Evolutionary conservation across 2,888 invertebrate species (phyloP), one percentile per base, ranked within the genome.

Genomic region (Plemyria rubiginata): DNA sequence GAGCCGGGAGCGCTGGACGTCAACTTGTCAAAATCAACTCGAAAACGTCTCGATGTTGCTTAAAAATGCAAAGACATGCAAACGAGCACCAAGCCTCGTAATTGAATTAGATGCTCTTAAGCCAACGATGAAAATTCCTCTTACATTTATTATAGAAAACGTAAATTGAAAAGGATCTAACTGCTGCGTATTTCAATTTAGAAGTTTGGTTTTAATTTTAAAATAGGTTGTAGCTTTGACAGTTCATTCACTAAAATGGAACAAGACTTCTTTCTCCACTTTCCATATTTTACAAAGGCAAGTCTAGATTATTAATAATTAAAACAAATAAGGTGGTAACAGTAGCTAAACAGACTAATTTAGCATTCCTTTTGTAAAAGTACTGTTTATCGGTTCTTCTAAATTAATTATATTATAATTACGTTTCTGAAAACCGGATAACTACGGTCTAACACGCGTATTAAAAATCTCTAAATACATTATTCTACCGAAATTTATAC

Each of bases 41-140:
- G 77, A 80, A 79, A 76, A 76, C 81, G 78, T 82, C 85, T 85
- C 83, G 79, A 79, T 86, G 81, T 81, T 81, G 77, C 76, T 89
- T 86, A 88, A 89, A 92, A 92, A 91, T 91, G 90, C 89, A 88
- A 91, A 90, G 81, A 91, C 86, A 92, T 92, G 91, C 91, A 91
- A 92, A 91, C 88, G 90, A 90, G 86, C 82, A 81, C 78, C 80
- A 82, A 81, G 82, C 81, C 82, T 77, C 74, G 77, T 89, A 90
- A 92, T 89, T 88, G 81, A 87, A 90, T 91, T 88, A 90, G 82
- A 87, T 79, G 80, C 84, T 80, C 85, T 84, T 86, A 85, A 82
- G 81, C 76, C 84, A 81, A 82, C 82, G 81, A 83, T 85, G 84
- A 81, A 86, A 86, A 86, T 83, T 83, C 79, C 78, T 74, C 71